Base-by-base conservation (phyloP, 2,888 invertebrate genomes). In the Bugula neritina region DNA sequence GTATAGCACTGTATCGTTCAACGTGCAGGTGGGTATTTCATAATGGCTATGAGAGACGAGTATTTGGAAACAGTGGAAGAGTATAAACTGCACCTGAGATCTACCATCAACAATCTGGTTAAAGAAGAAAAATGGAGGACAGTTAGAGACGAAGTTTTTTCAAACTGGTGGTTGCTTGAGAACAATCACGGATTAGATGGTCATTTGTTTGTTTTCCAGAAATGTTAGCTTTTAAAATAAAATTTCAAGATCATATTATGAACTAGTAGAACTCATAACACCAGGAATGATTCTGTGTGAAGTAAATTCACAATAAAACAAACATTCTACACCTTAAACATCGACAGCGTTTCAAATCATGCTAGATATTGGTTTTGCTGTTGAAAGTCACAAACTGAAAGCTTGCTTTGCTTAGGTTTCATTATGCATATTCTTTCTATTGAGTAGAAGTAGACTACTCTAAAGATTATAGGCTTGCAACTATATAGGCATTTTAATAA, bases 151-250 rank as follows among this genome's bases (percentile, higher is more conserved):
- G 31, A 63, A 31, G 25, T 27, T 2, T 63, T 25, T 31, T 31
- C 63, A 3, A 31, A 63, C 31, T 63, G 63, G 63, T 63, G 63
- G 10, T 63, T 31, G 27, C 31, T 27, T 10, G 31, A 63, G 63
- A 31, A 63, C 31, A 31, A 31, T 34, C 2, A 3, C 5, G 63
- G 31, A 31, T 31, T 63, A 13, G 63, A 63, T 31, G 63, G 63
- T 31, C 63, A 63, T n/a, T 31, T 63, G 5, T 63, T 63, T 63
- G 31, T 63, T 31, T 63, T 63, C n/a, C 63, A 63, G 13, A 63
- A 63, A 63, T 21, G 27, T 23, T 57, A n/a, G 23, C 57, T n/a
- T n/a, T n/a, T n/a, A n/a, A n/a, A 43, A 43, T 43, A 43, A 43
- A 17, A 43, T 43, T 5, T 17, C 43, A 10, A 43, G 43, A 10